Conservation (phyloP, 2,113 vertebrate genomes). For the Chinchilla lanigera region DNA sequence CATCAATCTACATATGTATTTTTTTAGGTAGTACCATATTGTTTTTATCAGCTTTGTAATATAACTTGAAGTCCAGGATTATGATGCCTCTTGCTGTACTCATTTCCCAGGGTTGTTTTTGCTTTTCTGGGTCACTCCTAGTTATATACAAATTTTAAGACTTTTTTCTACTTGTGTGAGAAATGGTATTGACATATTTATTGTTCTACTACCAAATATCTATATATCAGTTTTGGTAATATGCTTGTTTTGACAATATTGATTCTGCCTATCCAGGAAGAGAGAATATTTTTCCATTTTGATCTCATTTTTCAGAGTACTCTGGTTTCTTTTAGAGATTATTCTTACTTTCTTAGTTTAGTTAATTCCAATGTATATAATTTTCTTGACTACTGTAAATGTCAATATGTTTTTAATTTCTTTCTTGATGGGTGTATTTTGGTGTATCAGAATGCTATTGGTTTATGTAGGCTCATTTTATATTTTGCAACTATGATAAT, state of each 20-base stretch:
- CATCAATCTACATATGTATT: not conserved
- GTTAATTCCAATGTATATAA: not conserved
- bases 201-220: not conserved
- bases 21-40: not conserved
- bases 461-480: not conserved
- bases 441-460: not conserved
- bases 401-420: not conserved
- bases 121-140: not conserved
- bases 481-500: not conserved
- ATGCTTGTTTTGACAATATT: not conserved
- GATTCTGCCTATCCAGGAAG: not conserved
- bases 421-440: not conserved
- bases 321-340: not conserved
- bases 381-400: not conserved
- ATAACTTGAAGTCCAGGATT: not conserved
- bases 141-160: not conserved
- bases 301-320: not conserved
- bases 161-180: not conserved
- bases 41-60: not conserved
- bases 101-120: not conserved
- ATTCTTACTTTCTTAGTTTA: not conserved
- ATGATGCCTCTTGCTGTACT: not conserved
- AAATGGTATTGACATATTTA: not conserved
- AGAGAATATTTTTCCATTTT: not conserved
- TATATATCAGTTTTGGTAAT: not conserved